Base-by-base conservation (phyloP, 2,888 invertebrate genomes). In the Tetramorium bicarinatum region DNA sequence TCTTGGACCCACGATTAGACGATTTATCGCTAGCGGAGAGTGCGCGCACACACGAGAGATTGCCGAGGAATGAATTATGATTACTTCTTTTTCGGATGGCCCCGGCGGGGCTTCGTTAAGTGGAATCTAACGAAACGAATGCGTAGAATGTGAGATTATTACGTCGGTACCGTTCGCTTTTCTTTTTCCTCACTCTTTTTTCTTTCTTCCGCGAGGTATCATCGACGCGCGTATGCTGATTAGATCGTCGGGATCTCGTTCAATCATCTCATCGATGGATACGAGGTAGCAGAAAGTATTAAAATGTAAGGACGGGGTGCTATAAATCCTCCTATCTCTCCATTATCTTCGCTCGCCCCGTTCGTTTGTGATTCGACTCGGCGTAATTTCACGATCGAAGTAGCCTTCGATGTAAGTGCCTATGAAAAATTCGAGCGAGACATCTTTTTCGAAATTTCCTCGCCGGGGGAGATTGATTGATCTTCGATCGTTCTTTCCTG, bases 371-470 rank as follows among this genome's bases (percentile, higher is more conserved):
- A 79, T 80, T 74, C 41, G 81, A 62, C 76, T 54, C 56, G 21
- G 38, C 44, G 64, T 52, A 76, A 76, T 56, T 69, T 79, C 47
- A 44, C 49, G 64, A 76, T 44, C 56, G 79, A 21, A 54, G 34
- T 34, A 29, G 54, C 34, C 21, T 6, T 25, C 52, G 18, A 34
- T 29, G 29, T 67, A n/a, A 79, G 56, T 11, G 66, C 7, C 44
- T 21, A 41, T 21, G 18, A 18, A 41, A 47, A 76, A 52, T 66
- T 49, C n/a, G 47, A 71, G 54, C 44, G 38, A 15, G 21, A 54
- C 29, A 67, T 81, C 79, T 83, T 76, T 87, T 75, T 89, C 86
- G 84, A 82, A 85, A 82, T 87, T 89, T 87, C 82, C 82, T 83
- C 54, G 47, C 29, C 54, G 18, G 21, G 25, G 25, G 54, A 41